A percentile compares a stretch with the other conserved stretches of the same genome.
Conservation (phyloP, 2,797 vertebrate species). For the Fratercula arctica region DNA sequence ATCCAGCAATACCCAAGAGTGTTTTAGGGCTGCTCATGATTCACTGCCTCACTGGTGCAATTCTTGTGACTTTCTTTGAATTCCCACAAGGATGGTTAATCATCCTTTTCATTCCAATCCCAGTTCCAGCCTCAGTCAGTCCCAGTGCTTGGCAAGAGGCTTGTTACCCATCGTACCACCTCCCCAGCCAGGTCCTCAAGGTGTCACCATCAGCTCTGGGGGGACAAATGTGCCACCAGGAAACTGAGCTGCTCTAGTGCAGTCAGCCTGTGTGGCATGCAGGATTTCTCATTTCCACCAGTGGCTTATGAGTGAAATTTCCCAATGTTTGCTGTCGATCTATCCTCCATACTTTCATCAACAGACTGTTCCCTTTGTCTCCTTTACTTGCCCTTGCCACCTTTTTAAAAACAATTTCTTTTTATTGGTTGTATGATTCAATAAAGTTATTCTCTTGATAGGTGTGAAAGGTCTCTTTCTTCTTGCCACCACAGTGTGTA, state of each 20-base stretch:
- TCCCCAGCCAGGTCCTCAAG: not conserved
- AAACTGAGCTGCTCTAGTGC: not conserved
- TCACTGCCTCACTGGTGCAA: not conserved
- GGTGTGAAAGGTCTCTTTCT: slow-evolving; percentile 66
- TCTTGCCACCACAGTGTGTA: slow-evolving; percentile 24
- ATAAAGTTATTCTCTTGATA: slow-evolving; percentile 66
- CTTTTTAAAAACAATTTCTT: slow-evolving; percentile 12
- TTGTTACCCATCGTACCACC: not conserved
- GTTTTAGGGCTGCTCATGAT: not conserved
- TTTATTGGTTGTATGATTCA: slow-evolving; percentile 49
- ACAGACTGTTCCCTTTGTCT: not conserved
- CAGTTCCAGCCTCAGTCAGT: not conserved
- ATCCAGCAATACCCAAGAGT: not conserved
- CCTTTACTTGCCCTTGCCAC: slow-evolving; percentile 31
- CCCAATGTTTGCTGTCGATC: not conserved
- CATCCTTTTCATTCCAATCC: not conserved
- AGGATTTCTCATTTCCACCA: not conserved
- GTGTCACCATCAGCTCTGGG: not conserved
- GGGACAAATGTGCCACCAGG: not conserved
- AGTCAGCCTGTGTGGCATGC: not conserved
- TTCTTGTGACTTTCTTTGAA: not conserved
- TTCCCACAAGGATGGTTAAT: not conserved
- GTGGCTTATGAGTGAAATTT: not conserved
- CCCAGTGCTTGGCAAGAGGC: not conserved
- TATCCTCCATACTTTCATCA: not conserved